Evolutionary conservation across 2,797 vertebrate species (phyloP).

Genomic region (Percopsis omiscomaycus): DNA sequence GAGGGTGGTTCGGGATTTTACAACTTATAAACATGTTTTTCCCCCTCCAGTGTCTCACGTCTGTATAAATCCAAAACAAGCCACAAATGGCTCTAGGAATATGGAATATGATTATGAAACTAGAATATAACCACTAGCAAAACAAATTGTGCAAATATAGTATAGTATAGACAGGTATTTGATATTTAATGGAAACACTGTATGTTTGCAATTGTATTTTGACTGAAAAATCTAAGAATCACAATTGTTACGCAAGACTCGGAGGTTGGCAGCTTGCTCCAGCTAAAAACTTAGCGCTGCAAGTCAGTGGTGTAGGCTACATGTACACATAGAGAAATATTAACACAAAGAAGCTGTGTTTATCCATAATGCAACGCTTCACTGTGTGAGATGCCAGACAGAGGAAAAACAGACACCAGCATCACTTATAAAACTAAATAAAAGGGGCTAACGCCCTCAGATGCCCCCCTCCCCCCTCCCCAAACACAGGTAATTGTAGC

Average conservation of each 20-base stretch:
- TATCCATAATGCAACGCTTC: not conserved
- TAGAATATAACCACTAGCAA: conserved; percentile 8
- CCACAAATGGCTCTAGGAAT: conserved; percentile 6
- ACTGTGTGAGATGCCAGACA: not conserved
- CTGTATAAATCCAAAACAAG: conserved; percentile 36
- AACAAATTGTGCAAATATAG: conserved; percentile 11
- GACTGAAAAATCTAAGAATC: too few relatives aligned
- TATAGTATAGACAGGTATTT: too few relatives aligned
- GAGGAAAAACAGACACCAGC: not conserved
- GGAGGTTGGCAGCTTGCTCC: too few relatives aligned
- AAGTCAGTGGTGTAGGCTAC: too few relatives aligned
- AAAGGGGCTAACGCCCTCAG: not conserved
- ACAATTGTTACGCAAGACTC: too few relatives aligned
- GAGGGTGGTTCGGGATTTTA: conserved; percentile 35
- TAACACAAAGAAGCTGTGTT: not conserved
- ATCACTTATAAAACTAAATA: not conserved
- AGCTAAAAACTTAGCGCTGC: too few relatives aligned
- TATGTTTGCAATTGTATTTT: too few relatives aligned
- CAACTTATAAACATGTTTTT: conserved; percentile 41
- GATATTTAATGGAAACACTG: too few relatives aligned
- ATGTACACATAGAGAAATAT: too few relatives aligned
- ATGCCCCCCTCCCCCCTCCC: too few relatives aligned
- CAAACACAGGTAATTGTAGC: too few relatives aligned
- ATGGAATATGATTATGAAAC: conserved; percentile 11
- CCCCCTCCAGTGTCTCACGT: conserved; percentile 8